Evolutionary conservation across 2,113 vertebrate species (phyloP), one percentile per base, ranked within the genome.

Genomic region (Sapayoa aenigma): DNA sequence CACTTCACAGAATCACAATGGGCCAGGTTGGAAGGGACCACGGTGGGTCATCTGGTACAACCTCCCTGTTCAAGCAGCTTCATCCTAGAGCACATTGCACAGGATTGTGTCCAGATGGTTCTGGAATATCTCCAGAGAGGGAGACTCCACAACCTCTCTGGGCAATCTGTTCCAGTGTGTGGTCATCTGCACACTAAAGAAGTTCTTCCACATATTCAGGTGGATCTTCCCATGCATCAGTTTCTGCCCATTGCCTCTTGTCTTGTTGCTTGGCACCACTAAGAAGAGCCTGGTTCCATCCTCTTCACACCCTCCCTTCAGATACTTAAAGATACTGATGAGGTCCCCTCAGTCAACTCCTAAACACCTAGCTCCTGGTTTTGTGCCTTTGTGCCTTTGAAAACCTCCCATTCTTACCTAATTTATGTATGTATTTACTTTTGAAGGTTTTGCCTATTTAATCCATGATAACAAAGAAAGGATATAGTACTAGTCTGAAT

Each of bases 321-420:
- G 35, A 63, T 84, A 50, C 22, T 71, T 37, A 24, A 0, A 12
- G 47, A 56, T 41, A 37, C 24, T 35, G 56, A 56, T 47, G 63
- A 55, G 8, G 31, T 76, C 18, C 19, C 25, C 31, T 56, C 79
- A 49, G 47, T 42, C 19, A 15, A 42, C 27, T 71, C 49, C 42
- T 77, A 55, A 42, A 47, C 52, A 78, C 7, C 20, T 90, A 82
- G 58, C 7, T 79, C 56, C 16, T 5, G 1, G 0, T 37, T 78
- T 89, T 94, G 14, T 84, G n/a, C 35, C 82, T 92, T 83, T 93
- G 15, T 90, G 33, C 50, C 89, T 94, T 89, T 78, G 66, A 68
- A 92, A 94, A 46, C 35, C 23, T 83, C 50, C 23, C 1, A 2
- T 76, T 93, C 42, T 85, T 83, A 59, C 65, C 27, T 80, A 14